These are phyloP conservation scores for Ylistrum balloti DNA, from an alignment of 1,140 invertebrate species.

Conservation along the genomic window DNA sequence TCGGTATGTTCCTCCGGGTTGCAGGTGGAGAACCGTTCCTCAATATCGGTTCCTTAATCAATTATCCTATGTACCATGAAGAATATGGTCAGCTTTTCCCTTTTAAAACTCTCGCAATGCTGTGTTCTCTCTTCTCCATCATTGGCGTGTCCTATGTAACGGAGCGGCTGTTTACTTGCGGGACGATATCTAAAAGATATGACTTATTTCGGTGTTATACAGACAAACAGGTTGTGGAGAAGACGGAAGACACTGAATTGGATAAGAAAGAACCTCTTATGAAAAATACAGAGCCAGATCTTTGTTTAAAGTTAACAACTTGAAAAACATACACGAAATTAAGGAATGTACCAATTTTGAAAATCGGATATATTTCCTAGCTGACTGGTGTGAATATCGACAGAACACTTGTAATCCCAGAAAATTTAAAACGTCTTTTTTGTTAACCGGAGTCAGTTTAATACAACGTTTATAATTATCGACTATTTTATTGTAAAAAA, in stretches of 20 bases:
- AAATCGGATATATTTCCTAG: not conserved
- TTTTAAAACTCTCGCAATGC: slow-evolving; percentile 69
- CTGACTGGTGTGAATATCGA: too few species aligned
- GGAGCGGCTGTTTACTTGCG: slow-evolving; percentile 55
- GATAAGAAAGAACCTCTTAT: slow-evolving; percentile 19
- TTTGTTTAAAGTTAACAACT: not conserved
- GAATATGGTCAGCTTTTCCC: slow-evolving; percentile 78
- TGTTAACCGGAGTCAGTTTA: too few species aligned
- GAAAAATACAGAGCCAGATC: not conserved
- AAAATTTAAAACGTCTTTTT: too few species aligned
- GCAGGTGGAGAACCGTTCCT: slow-evolving; percentile 93
- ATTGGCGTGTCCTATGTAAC: slow-evolving; percentile 63
- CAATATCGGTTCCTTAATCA: slow-evolving; percentile 90
- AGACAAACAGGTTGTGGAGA: not conserved
- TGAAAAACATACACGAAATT: not conserved
- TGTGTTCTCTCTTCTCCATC: slow-evolving; percentile 59
- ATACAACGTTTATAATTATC: too few species aligned
- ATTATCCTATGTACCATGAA: slow-evolving; percentile 92
- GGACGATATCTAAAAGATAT: slow-evolving; percentile 62
- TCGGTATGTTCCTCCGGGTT: slow-evolving; percentile 92
- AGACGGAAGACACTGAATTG: not conserved
- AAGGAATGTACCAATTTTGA: not conserved
- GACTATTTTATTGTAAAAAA: too few species aligned
- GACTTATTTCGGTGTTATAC: slow-evolving; percentile 72
- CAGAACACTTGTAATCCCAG: too few species aligned